A percentile compares a stretch with the other conserved stretches of the same genome.
Conservation (phyloP, 1,140 invertebrate genomes). For the Sitophilus oryzae region DNA sequence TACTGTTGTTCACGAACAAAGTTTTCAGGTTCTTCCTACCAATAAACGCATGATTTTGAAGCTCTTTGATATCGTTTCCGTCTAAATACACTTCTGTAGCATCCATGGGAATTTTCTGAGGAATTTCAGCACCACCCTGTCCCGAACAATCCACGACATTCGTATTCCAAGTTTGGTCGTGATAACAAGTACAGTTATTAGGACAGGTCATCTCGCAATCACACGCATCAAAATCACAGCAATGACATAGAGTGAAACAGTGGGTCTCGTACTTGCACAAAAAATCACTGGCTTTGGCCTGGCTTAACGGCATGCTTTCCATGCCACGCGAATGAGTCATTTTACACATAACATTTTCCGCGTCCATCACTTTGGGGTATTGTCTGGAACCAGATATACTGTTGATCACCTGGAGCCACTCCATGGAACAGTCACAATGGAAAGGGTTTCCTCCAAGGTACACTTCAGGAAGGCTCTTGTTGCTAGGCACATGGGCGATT, state of each 20-base stretch:
- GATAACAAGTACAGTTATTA: constrained; percentile 84
- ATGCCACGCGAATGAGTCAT: constrained; percentile 69
- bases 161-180: constrained; percentile 86
- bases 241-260: constrained; percentile 88
- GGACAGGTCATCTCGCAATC: constrained; percentile 95
- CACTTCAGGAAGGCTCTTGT: constrained; percentile 72
- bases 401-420: constrained; percentile 83
- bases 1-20: constrained; percentile 79
- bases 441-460: constrained; percentile 86
- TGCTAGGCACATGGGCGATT: constrained; percentile 61
- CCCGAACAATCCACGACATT: constrained; percentile 88
- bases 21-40: constrained; percentile 83
- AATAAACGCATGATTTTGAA: constrained; percentile 86
- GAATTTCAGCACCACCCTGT: constrained; percentile 67
- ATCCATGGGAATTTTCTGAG: constrained; percentile 85
- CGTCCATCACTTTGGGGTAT: constrained; percentile 79
- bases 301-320: constrained; percentile 61
- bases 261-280: constrained; percentile 87
- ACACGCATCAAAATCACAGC: constrained; percentile 91
- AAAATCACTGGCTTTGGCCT: constrained; percentile 70
- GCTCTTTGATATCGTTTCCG: constrained; percentile 76
- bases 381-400: constrained; percentile 73
- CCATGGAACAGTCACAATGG: constrained; percentile 87
- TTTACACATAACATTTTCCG: constrained; percentile 78
- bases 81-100: constrained; percentile 88